Conservation (phyloP, 1,140 invertebrate genomes). For the Leptinotarsa texana region DNA sequence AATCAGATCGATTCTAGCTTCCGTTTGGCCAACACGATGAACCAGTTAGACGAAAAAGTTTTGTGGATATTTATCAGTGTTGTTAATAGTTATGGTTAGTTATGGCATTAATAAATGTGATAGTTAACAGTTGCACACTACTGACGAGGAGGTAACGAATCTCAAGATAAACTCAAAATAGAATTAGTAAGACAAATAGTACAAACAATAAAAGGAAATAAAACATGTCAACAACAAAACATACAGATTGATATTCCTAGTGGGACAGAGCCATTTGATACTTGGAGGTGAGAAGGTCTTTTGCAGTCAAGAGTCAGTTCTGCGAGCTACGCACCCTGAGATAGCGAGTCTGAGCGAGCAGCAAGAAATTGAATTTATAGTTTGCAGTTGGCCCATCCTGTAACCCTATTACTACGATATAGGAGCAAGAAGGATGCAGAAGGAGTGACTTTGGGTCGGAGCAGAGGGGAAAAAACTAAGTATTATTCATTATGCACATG, state of each 20-base stretch:
- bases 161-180: conserved; percentile 44
- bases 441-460: not conserved
- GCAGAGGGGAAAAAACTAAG: not conserved
- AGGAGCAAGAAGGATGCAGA: conserved; percentile 15
- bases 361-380: conserved; percentile 39
- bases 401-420: conserved; percentile 26
- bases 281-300: conserved; percentile 58
- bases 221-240: conserved; percentile 44
- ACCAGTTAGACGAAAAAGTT: not conserved
- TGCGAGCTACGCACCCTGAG: conserved; percentile 42
- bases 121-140: conserved; percentile 34
- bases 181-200: conserved; percentile 46
- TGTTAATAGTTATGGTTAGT: not conserved
- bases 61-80: not conserved
- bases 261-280: conserved; percentile 59
- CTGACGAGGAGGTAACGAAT: conserved; percentile 54
- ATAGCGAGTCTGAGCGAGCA: conserved; percentile 46
- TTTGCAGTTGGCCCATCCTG: conserved; percentile 32
- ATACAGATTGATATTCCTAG: conserved; percentile 50
- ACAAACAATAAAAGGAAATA: conserved; percentile 50
- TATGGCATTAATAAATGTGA: conserved; percentile 8
- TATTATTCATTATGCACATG: conserved; percentile 9
- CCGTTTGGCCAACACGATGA: conserved; percentile 1
- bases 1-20: not conserved
- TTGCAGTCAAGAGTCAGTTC: conserved; percentile 48